Conservation (phyloP, 2,888 invertebrate species). For the Drosophila barbarae region DNA sequence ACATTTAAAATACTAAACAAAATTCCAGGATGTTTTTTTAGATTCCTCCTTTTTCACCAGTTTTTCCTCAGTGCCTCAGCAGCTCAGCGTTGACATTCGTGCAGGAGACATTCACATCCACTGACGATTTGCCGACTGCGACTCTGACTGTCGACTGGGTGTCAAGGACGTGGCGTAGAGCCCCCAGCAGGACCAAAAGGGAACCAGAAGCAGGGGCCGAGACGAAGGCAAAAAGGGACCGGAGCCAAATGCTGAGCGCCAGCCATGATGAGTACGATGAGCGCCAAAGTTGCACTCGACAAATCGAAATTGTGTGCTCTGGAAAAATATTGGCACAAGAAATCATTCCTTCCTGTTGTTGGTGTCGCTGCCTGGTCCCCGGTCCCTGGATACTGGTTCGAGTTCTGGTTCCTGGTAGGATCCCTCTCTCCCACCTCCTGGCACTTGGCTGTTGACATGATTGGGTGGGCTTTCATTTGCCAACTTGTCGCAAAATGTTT, state of each 20-base stretch:
- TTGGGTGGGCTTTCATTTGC: conserved; percentile 73
- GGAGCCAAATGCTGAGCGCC: conserved; percentile 57
- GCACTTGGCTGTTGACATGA: conserved; percentile 72
- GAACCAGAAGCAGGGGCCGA: not conserved
- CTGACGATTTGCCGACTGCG: conserved; percentile 46
- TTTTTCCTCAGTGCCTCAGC: conserved; percentile 26
- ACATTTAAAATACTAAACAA: too few relatives aligned
- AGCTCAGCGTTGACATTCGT: conserved; percentile 63
- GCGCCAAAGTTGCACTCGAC: conserved; percentile 78
- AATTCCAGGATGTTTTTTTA: not conserved
- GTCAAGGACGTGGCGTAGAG: conserved; percentile 63
- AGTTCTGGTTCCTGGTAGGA: not conserved
- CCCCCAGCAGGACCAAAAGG: conserved; percentile 23
- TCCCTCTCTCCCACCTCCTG: not conserved
- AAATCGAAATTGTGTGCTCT: conserved; percentile 79
- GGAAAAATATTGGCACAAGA: conserved; percentile 79
- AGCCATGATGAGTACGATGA: conserved; percentile 74
- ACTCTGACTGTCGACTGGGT: conserved; percentile 54
- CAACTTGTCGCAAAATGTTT: conserved; percentile 75
- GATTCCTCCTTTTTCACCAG: too few relatives aligned
- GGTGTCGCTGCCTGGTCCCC: conserved; percentile 54
- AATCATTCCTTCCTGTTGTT: conserved; percentile 79
- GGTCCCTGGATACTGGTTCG: conserved; percentile 3
- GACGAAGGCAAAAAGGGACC: conserved; percentile 32
- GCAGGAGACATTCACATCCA: conserved; percentile 57